Base-by-base conservation (phyloP, 2,797 vertebrate genomes). In the Pangasius larnaudii region DNA sequence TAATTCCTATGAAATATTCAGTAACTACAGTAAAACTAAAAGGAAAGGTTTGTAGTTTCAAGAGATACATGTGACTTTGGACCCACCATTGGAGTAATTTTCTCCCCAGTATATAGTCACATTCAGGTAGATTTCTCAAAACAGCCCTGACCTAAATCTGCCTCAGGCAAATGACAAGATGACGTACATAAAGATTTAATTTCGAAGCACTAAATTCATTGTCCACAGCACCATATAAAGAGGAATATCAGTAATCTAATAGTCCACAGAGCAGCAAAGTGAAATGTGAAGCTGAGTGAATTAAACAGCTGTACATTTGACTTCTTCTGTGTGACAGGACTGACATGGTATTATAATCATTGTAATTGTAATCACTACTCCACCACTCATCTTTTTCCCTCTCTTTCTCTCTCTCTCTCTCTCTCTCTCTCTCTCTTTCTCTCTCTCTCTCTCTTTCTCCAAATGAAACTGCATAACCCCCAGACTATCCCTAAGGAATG, bases 291-390 rank as follows among this genome's bases (percentile, higher is more conserved):
- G 22, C 81, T 79, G 59, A 51, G 71, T 53, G 63, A 72, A 87
- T 89, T 86, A 87, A 88, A 90, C 78, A 85, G 81, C 51, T 88
- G 88, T 82, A 89, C 84, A 74, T 65, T 72, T 89, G 36, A 69
- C 53, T 85, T 22, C 80, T 85, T 89, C 46, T 89, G 77, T 84
- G 83, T 84, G 87, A 83, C 71, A 77, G 72, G 42, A 83, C 74
- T 80, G 77, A 90, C 88, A 88, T 89, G 72, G 59, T 88, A 71
- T 87, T 88, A 90, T 88, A 86, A 89, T 88, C 51, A 88, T 30
- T 69, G 67, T 74, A 36, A 86, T 67, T 61, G 49, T 65, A 63
- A 72, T 86, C 67, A 88, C 84, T 51, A 0, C 56, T 81, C 63
- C 36, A 16, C 65, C 74, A 69, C 87, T 65, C 0, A 33, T 84